Evolutionary conservation across 2,797 vertebrate genomes (phyloP).

Genomic region (Momotus momota): DNA sequence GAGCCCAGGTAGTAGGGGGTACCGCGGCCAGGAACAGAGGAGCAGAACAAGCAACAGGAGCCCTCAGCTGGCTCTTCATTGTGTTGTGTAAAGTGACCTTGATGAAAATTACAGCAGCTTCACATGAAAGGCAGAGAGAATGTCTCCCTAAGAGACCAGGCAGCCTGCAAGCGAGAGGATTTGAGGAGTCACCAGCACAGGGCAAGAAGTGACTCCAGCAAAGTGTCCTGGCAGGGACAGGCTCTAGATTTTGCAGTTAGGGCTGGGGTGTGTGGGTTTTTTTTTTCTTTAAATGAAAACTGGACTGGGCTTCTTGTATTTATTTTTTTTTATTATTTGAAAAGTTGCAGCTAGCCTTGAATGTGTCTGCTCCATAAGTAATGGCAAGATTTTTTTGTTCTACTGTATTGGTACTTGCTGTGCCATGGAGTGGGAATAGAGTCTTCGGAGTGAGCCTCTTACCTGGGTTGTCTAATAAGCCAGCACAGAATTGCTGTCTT

Average conservation of each 20-base stretch:
- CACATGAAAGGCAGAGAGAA: not conserved
- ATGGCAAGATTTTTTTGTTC: not conserved
- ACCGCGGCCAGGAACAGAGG: not conserved
- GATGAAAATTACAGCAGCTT: not conserved
- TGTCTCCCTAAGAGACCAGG: not conserved
- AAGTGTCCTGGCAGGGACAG: not conserved
- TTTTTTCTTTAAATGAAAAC: not conserved
- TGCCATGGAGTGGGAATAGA: not conserved
- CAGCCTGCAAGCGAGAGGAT: not conserved
- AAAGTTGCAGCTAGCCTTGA: not conserved
- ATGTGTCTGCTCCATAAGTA: not conserved
- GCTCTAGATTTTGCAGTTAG: rapidly evolving
- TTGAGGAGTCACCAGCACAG: not conserved
- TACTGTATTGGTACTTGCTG: not conserved
- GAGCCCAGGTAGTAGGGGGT: not conserved
- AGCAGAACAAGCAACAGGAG: not conserved
- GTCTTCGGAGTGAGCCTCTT: not conserved
- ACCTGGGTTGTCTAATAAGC: not conserved
- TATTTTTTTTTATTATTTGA: not conserved
- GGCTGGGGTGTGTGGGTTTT: not conserved
- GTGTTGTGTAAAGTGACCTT: not conserved
- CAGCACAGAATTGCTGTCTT: not conserved
- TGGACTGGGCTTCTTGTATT: rapidly evolving
- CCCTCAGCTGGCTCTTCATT: not conserved
- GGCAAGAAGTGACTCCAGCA: not conserved